Evolutionary conservation across 2,113 vertebrate species (phyloP), one percentile per base, ranked within the genome.

Genomic region (Cyanistes caeruleus): DNA sequence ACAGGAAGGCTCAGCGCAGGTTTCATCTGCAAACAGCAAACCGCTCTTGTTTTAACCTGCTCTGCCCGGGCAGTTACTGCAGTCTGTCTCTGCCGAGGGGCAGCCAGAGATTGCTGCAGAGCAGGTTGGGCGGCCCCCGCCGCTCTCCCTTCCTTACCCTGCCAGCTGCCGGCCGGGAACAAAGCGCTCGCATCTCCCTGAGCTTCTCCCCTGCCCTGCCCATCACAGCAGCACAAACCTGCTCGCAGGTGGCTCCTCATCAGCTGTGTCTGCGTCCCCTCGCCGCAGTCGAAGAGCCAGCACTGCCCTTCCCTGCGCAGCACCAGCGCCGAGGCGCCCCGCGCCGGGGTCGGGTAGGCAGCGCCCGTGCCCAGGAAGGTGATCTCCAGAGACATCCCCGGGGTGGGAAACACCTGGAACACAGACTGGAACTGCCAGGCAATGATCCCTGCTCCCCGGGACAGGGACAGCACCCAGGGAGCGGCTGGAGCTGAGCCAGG

Each of bases 271-370:
- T 99, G 99, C 1, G 99, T 99, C 2, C 99, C 99, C 58, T 99
- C 99, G 3, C 99, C 99, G 62, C 99, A 99, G 97, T 99, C 99
- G n/a, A 99, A 99, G 51, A 99, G 98, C 99, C 99, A 99, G 82
- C 98, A 99, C 12, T 99, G 98, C 14, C 99, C 99, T 21, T 99
- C 98, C 21, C 97, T 92, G 46, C 99, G 98, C n/a, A 99, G 97
- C 67, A 98, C 99, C 27, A 99, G 78, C 0, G 99, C 99, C 5
- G 99, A 98, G 1, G 99, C 98, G 1, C 99, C 99, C 56, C 99
- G 97, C 3, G 97, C 95, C 3, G 99, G 99, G 1, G 98, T 98
- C 7, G 99, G 99, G 58, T 98, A 99, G 0, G 99, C 99, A 0
- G 99, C 98, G 8, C 99, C 99, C 1, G 99, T 99, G 49, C 99